Evolutionary conservation across 2,888 invertebrate genomes (phyloP), one percentile per base, ranked within the genome.

Genomic region (Tinea semifulvella): DNA sequence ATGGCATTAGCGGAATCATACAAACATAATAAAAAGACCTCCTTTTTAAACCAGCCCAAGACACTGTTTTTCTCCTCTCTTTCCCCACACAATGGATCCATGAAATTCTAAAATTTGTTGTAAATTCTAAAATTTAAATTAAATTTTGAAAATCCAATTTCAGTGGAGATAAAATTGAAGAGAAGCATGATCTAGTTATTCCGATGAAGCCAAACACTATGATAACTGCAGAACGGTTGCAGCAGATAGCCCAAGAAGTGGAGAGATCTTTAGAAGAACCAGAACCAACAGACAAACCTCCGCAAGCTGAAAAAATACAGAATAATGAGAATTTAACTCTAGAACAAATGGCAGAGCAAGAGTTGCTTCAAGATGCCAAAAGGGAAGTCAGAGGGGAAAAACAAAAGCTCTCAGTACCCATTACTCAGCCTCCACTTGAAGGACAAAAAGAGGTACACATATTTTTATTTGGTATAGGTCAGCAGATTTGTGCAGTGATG

Each of bases 311-410:
- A 56, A 64, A 68, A 46, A 88, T 89, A 49, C 82, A 53, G 58
- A 59, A 6, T 2, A 38, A 38, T 11, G 65, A 65, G 49, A 52
- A 53, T 44, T 53, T 79, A 51, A 74, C 81, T 2, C 56, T 88
- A 46, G 92, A 93, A 47, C 86, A 90, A 61, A 85, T 88, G 63
- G 93, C 91, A 14, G 87, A 88, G 0, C 79, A 85, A 49, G 92
- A 93, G 69, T 69, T 94, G 22, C 57, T 93, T 36, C 82, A 85
- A 51, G 88, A 87, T 56, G 67, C 82, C 1, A 72, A 70, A 17
- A 71, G 77, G 25, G 56, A 63, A 17, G 63, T 75, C 11, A 69
- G 63, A 51, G 56, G 64, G 1, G 69, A 77, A 36, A 54, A 54
- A 2, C 59, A 68, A 42, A 56, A 65, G 2, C 70, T 91, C 8